Evolutionary conservation across 92 coral and sea anemone species (phyloP), one percentile per base, ranked within the genome.

Genomic region (Bergia puertoricense): DNA sequence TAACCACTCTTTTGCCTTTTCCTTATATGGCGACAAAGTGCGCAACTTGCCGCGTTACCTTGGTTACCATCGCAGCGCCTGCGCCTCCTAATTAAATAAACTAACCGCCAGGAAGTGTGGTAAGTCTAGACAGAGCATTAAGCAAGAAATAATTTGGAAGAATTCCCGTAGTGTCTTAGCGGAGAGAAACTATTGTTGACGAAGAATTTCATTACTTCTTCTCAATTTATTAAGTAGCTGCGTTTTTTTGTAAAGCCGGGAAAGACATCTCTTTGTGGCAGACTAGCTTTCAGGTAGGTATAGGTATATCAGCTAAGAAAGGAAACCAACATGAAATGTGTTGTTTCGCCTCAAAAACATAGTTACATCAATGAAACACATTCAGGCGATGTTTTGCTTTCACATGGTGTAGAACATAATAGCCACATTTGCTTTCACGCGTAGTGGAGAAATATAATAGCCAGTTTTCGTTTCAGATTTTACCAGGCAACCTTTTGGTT

Each of bases 11-110:
- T 84, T 46, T 84, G 66, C 41, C 40, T 79, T 51, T 56, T 57
- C 87, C 87, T 69, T 84, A 84, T 84, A 84, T 59, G 87, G 87
- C 87, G 54, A 71, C 79, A 69, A 71, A 84, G 79, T 75, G 79
- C 79, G 87, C 79, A 13, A 69, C 20, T 68, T 20, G 23, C 68
- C 40, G 66, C 44, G 20, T 37, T 30, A 72, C 78, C 59, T 18
- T 72, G 45, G 48, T n/a, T 38, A 56, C 85, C 23, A 22, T 50
- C 18, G 20, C 78, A 13, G 87, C 36, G 13, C 43, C 67, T 69
- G 66, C 77, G 56, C 77, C 62, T 44, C 68, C 36, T 30, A 82
- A 84, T 84, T 84, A 69, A 69, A 30, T 84, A 45, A 45, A 23
- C 46, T 77, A 72, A 36, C 87, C 44, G 11, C 23, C 79, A 68